Evolutionary conservation across 2,113 vertebrate species (phyloP).

Genomic region (Fregetta grallaria): DNA sequence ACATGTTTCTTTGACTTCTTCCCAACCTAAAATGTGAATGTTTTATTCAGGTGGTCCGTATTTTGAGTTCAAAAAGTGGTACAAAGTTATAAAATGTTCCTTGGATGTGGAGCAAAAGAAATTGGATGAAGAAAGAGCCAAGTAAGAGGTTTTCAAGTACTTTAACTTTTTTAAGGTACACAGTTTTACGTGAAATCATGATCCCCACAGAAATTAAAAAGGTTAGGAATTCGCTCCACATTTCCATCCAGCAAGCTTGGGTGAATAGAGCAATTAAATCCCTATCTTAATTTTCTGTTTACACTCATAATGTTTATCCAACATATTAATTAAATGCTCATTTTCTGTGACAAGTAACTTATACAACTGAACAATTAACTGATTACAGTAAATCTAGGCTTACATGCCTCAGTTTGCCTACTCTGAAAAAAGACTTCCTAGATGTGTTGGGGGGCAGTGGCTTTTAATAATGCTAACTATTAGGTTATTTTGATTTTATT

Average conservation of each 20-base stretch:
- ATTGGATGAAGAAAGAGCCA: conserved; percentile 74
- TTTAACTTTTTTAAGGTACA: background rate
- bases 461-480: background rate
- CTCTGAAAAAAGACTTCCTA: background rate
- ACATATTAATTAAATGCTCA: background rate
- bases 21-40: background rate
- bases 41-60: conserved; percentile 32
- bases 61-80: conserved; percentile 80
- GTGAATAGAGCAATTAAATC: background rate
- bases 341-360: background rate
- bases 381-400: background rate
- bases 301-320: background rate
- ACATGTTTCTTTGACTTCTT: background rate
- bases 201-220: background rate
- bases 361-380: background rate
- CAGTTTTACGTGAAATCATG: background rate
- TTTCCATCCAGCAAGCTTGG: background rate
- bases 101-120: conserved; percentile 69
- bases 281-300: background rate
- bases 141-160: conserved; percentile 52
- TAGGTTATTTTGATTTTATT: background rate
- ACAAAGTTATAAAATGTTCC: conserved; percentile 69
- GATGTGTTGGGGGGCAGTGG: background rate
- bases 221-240: background rate
- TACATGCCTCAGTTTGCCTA: background rate